phyloP scores from a whole-genome alignment of 2,797 vertebrate genomes.

The Mastacembelus armatus region DNA sequence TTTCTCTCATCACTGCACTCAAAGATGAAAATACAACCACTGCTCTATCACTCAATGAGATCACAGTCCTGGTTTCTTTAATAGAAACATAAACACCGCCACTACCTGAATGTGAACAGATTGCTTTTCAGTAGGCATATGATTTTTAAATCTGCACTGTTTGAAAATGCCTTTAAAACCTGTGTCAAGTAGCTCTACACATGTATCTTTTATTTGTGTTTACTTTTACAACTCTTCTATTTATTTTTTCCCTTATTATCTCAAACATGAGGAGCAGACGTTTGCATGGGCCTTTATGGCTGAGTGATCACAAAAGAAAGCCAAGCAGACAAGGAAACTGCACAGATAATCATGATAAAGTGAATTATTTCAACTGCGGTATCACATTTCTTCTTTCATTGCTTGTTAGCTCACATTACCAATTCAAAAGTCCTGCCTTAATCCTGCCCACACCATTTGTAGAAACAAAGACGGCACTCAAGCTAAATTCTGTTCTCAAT shows the following conservation, averaged over 20 bases:
- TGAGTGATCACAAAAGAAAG: slow-evolving; percentile 55
- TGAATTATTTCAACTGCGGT: slow-evolving; percentile 60
- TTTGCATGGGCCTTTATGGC: slow-evolving; percentile 27
- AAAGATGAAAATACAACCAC: slow-evolving; percentile 15
- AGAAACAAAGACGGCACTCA: slow-evolving; percentile 72
- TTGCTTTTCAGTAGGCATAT: neutral
- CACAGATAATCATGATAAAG: slow-evolving; percentile 59
- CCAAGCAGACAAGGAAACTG: slow-evolving; percentile 43
- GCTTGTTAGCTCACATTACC: slow-evolving; percentile 72
- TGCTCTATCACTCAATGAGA: slow-evolving; percentile 12
- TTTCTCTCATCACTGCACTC: slow-evolving; percentile 6
- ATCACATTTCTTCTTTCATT: slow-evolving; percentile 67
- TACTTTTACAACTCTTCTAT: neutral
- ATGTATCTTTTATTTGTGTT: slow-evolving; percentile 9
- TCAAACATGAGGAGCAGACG: slow-evolving; percentile 30
- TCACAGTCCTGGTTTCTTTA: neutral
- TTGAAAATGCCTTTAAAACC: slow-evolving; percentile 15
- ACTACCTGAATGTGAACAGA: neutral
- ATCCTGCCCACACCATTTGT: slow-evolving; percentile 58
- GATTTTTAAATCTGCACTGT: slow-evolving; percentile 3
- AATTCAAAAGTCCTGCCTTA: slow-evolving; percentile 62
- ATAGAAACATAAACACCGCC: slow-evolving; percentile 1
- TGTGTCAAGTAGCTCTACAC: slow-evolving; percentile 6
- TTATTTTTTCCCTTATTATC: slow-evolving; percentile 27
- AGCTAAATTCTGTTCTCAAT: slow-evolving; percentile 57